Evolutionary conservation across 1,140 invertebrate species (phyloP).

Genomic region (Brachionus angularis): DNA sequence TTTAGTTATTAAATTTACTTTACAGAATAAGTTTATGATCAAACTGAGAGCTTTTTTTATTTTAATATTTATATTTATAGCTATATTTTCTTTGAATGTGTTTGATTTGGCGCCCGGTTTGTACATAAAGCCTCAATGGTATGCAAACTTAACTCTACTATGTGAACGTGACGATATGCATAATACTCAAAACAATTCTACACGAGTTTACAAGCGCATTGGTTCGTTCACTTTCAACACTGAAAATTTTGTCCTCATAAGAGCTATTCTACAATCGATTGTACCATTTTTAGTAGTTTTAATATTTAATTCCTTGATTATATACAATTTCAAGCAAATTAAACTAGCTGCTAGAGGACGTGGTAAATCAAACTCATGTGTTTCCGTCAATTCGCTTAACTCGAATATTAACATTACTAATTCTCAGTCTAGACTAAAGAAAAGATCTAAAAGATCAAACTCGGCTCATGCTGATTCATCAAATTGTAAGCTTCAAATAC

Average conservation of each 20-base stretch:
- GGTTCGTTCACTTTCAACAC: conserved; percentile 17
- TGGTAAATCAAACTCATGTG: conserved; percentile 15
- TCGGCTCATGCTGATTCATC: not conserved
- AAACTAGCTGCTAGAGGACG: conserved; percentile 10
- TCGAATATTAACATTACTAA: not conserved
- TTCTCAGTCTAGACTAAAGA: not conserved
- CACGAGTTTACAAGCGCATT: conserved; percentile 3
- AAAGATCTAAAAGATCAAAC: not conserved
- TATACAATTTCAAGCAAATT: conserved; percentile 33
- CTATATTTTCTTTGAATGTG: conserved; percentile 2
- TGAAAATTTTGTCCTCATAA: not conserved
- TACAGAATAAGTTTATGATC: conserved; percentile 34
- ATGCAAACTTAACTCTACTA: conserved; percentile 30
- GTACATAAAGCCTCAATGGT: conserved; percentile 39
- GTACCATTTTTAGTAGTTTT: conserved; percentile 32
- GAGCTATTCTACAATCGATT: conserved; percentile 21
- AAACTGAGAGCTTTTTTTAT: conserved; percentile 30
- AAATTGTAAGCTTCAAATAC: conserved; percentile 19
- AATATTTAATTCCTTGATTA: conserved; percentile 33
- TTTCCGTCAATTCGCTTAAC: conserved; percentile 5
- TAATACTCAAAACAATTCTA: not conserved
- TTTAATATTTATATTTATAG: not conserved
- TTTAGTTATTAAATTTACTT: conserved; percentile 18
- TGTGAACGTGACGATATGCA: conserved; percentile 31
- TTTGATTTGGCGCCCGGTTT: conserved; percentile 41